phyloP scores from a whole-genome alignment of 2,113 vertebrate genomes.

The Ictidomys tridecemlineatus region DNA sequence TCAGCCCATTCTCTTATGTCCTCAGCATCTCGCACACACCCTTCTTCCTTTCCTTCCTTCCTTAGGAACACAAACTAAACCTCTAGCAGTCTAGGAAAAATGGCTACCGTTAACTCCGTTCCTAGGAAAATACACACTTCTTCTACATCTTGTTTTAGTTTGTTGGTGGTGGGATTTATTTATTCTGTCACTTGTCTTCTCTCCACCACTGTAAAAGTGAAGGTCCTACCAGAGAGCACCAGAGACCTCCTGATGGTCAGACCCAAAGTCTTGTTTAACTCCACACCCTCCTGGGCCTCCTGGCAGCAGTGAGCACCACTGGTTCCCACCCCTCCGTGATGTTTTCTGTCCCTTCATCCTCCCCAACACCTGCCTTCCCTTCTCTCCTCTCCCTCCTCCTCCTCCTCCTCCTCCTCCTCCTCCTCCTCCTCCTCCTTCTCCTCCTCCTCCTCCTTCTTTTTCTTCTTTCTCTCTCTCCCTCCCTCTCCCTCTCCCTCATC shows the following conservation, averaged over 20 bases:
- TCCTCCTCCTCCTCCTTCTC: no score
- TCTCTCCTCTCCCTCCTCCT: no score
- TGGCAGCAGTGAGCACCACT: neutral
- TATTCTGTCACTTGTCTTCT: neutral
- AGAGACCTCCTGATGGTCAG: neutral
- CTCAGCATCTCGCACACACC: neutral
- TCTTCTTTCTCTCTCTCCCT: accelerated
- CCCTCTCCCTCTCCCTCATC: no score
- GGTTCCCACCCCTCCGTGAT: neutral
- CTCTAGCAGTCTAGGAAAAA: neutral
- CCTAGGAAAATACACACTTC: neutral
- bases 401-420: no score
- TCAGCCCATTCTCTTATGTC: neutral
- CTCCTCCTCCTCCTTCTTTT: neutral
- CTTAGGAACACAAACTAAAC: neutral
- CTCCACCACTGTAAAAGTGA: neutral
- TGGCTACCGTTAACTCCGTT: neutral
- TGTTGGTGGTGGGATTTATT: neutral
- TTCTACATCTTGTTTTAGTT: neutral
- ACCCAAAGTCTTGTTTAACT: neutral
- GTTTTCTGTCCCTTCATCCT: neutral
- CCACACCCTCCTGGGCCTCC: neutral
- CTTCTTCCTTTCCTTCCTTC: neutral
- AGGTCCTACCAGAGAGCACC: neutral
- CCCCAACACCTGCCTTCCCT: neutral